Conservation (phyloP, 2,888 invertebrate genomes). For the Anagyrus pseudococci region DNA sequence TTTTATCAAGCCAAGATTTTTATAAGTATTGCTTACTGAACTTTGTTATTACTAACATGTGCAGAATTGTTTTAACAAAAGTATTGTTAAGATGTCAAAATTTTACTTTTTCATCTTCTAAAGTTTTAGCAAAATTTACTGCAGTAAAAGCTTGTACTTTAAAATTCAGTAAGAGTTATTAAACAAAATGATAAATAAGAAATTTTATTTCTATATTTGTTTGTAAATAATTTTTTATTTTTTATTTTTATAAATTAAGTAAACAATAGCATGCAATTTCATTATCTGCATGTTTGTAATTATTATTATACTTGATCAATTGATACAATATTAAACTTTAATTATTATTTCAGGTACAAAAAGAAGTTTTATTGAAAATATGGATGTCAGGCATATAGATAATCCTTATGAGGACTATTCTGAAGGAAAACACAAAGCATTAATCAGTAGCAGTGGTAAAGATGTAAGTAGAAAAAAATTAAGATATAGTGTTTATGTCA, state of each 20-base stretch:
- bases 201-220: slow-evolving; percentile 77
- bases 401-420: slow-evolving; percentile 46
- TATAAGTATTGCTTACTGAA: slow-evolving; percentile 79
- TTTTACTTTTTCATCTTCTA: no score
- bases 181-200: slow-evolving; percentile 75
- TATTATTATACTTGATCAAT: no score
- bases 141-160: slow-evolving; percentile 87
- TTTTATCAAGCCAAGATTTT: slow-evolving; percentile 67
- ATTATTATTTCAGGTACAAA: slow-evolving; percentile 9
- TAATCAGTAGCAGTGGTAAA: slow-evolving; percentile 37
- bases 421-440: slow-evolving; percentile 22
- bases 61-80: slow-evolving; percentile 79
- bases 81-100: slow-evolving; percentile 82
- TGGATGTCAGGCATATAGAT: slow-evolving; percentile 42
- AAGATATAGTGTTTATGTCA: background rate
- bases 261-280: no score
- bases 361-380: slow-evolving; percentile 8
- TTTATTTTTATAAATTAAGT: no score
- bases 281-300: background rate
- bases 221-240: no score
- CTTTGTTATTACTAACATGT: slow-evolving; percentile 82
- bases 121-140: no score
- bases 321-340: no score
- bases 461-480: slow-evolving; percentile 34
- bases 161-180: slow-evolving; percentile 78